Percentiles rank a stretch among this genome's conserved stretches.
Conservation (phyloP, 2,888 invertebrate species). For the Zonitis immaculata region DNA sequence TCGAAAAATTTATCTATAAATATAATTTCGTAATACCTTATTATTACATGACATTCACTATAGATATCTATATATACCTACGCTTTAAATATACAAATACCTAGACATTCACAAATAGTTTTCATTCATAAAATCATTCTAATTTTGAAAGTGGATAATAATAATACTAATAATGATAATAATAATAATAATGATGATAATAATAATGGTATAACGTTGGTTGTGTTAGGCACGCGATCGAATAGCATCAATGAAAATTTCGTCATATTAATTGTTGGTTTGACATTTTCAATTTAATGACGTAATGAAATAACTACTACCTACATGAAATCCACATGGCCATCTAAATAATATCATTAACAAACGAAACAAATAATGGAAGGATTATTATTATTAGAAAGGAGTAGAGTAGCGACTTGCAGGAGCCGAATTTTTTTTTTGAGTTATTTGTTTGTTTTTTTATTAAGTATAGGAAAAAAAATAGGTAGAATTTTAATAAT, state of each 20-base stretch:
- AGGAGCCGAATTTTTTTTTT: not conserved
- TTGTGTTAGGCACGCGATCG: slow-evolving; percentile 36
- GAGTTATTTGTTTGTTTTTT: not conserved
- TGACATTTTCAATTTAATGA: slow-evolving; percentile 37
- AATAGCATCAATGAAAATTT: slow-evolving; percentile 42
- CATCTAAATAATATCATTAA: not conserved
- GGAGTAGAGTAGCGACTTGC: not conserved
- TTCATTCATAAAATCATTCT: slow-evolving; percentile 44
- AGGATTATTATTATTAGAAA: not conserved
- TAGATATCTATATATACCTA: too few relatives aligned
- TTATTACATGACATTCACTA: slow-evolving; percentile 19
- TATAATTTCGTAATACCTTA: not conserved
- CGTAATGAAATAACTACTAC: slow-evolving; percentile 31
- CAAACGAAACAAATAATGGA: not conserved
- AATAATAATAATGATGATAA: too few relatives aligned
- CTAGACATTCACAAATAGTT: slow-evolving; percentile 2
- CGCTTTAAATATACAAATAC: slow-evolving; percentile 8
- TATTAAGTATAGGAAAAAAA: not conserved
- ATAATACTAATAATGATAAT: too few relatives aligned
- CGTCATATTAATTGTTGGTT: slow-evolving; percentile 31
- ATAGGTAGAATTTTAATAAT: not conserved
- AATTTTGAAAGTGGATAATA: slow-evolving; percentile 34
- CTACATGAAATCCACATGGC: not conserved
- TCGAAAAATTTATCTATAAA: too few relatives aligned
- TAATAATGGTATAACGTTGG: too few relatives aligned